Base-by-base conservation (phyloP, 1,140 invertebrate species). In the Cotesia glomerata region DNA sequence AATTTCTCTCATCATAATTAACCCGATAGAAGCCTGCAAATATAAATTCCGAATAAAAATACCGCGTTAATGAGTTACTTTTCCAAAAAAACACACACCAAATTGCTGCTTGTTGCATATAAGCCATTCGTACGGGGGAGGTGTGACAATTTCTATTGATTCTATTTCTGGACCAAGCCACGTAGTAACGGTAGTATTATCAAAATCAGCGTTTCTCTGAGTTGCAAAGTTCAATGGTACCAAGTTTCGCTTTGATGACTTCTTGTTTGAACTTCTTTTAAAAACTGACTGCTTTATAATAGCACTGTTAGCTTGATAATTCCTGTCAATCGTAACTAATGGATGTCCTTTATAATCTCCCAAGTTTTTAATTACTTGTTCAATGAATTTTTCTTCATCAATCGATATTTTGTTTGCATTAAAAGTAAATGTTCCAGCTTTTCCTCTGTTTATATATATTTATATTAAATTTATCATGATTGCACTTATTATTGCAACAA, bases 321-420 rank as follows among this genome's bases (percentile, higher is more conserved):
- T 84, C 61, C 91, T 89, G 2, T 79, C 89, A 3, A 95, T 89
- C 0, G 85, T 92, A 5, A 97, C 87, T 0, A 96, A 88, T 0
- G 95, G 95, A 85, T 94, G 96, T 14, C 93, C 93, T 64, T 91
- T 92, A 85, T 95, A 91, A 32, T 91, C 86, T 2, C 93, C 93
- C 95, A 95, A 97, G 0, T 92, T 92, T 81, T 95, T 91, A 92
- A 95, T 94, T 32, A 95, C 90, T 16, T 86, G 75, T 76, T 91
- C 91, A 1, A 95, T 3, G 1, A 26, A 0, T 26, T 26, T 0
- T 26, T 26, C 18, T 26, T 26, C 2, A 26, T 26, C 18, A 1
- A 1, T 11, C 1, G 39, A 90, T 26, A 88, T 84, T 14, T 26
- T 2, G 8, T 34, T 61, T 8, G 32, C 18, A 1, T 39, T 5